A percentile compares a stretch with the other conserved stretches of the same genome.
phyloP scores from a whole-genome alignment of 2,797 vertebrate species.

The Aythya fuligula region DNA sequence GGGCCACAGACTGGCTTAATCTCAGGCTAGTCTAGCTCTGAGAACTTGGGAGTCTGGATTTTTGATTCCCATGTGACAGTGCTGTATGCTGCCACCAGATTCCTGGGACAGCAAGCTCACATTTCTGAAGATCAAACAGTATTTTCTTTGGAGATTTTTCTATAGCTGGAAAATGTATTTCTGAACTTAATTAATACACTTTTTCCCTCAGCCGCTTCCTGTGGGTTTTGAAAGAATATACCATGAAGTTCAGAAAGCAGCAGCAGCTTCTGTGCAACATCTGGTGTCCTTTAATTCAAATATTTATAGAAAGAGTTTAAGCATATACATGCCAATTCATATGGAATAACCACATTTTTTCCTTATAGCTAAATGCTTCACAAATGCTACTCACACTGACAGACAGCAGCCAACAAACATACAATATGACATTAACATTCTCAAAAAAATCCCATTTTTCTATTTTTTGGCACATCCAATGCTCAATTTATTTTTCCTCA shows the following conservation, averaged over 20 bases:
- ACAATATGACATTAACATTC: neutral
- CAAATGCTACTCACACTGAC: neutral
- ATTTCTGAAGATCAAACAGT: constrained; percentile 47
- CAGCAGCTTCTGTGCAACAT: constrained; percentile 69
- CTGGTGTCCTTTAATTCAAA: constrained; percentile 59
- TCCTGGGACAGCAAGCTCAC: constrained; percentile 26
- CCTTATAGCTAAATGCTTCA: constrained; percentile 15
- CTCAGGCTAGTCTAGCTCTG: neutral
- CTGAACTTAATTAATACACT: constrained; percentile 70
- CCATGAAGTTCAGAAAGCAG: constrained; percentile 48
- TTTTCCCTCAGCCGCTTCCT: constrained; percentile 61
- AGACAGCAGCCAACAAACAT: constrained; percentile 2
- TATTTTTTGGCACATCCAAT: neutral
- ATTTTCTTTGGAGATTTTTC: constrained; percentile 59
- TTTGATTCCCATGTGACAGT: neutral
- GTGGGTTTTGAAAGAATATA: constrained; percentile 67
- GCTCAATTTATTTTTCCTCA: neutral
- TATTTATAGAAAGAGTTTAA: constrained; percentile 58
- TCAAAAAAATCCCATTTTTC: neutral
- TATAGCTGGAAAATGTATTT: constrained; percentile 63
- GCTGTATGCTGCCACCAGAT: constrained; percentile 25
- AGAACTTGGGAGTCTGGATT: constrained; percentile 7
- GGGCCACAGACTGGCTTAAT: neutral
- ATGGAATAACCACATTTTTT: constrained; percentile 27
- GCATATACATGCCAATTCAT: constrained; percentile 16